phyloP scores from a whole-genome alignment of 35 echinoderm and acorn worm genomes.

The Ptychodera flava region DNA sequence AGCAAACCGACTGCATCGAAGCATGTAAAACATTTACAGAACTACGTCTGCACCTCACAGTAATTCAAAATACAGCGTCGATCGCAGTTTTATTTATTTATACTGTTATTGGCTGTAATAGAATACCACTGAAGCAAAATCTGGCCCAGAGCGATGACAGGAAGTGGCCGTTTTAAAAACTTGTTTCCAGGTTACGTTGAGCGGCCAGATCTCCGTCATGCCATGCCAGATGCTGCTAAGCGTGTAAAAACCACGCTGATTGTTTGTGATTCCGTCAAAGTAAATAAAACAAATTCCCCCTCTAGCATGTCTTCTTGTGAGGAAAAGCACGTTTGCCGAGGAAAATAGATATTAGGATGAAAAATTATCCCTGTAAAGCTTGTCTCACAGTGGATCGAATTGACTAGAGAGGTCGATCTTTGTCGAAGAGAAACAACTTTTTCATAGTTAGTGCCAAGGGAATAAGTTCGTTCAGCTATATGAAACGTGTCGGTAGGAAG shows the following conservation, averaged over 20 bases:
- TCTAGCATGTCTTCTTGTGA: background rate
- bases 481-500: background rate
- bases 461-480: too few relatives aligned
- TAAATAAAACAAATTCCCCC: background rate
- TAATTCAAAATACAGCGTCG: background rate
- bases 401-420: background rate
- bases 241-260: background rate
- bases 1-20: background rate
- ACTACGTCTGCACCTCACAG: background rate
- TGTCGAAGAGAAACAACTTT: too few relatives aligned
- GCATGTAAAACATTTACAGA: background rate
- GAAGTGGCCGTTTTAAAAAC: background rate
- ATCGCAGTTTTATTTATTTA: background rate
- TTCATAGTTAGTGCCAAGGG: too few relatives aligned
- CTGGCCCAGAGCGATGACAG: background rate
- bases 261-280: background rate
- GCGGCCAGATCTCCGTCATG: background rate
- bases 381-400: background rate
- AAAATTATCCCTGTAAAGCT: background rate
- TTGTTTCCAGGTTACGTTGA: background rate
- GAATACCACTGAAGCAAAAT: background rate
- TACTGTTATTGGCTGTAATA: background rate
- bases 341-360: conserved; percentile 2
- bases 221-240: background rate
- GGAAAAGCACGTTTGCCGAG: background rate